These are phyloP conservation scores for Ambastaia sidthimunki DNA, from an alignment of 2,797 vertebrate species.

Conservation along the genomic window DNA sequence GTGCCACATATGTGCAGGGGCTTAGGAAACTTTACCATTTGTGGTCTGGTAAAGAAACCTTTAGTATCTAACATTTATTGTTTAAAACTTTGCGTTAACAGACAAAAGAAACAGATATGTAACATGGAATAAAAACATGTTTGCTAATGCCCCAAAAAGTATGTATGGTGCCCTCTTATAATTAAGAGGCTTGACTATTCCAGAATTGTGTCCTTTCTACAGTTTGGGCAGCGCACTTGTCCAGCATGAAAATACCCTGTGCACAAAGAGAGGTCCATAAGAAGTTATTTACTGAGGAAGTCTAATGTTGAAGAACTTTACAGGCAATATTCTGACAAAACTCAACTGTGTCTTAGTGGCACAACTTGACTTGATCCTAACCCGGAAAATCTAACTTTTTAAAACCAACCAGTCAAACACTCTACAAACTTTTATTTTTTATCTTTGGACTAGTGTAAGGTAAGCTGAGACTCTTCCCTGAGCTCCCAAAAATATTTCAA, in stretches of 20 bases:
- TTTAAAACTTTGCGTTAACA: background rate
- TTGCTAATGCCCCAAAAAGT: background rate
- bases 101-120: background rate
- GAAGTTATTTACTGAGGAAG: too few species aligned
- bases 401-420: background rate
- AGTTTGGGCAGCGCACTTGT: too few species aligned
- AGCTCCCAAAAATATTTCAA: background rate
- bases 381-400: background rate
- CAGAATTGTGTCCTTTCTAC: too few species aligned
- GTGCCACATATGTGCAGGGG: conserved; percentile 27
- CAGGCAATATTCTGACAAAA: too few species aligned
- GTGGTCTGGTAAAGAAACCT: background rate
- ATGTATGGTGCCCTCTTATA: too few species aligned
- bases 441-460: background rate
- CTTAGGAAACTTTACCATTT: background rate
- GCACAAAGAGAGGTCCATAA: too few species aligned
- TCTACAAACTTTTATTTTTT: background rate
- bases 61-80: too few species aligned
- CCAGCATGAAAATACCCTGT: too few species aligned
- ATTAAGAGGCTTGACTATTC: too few species aligned
- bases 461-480: background rate
- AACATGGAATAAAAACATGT: background rate
- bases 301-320: too few species aligned
- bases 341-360: background rate
- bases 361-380: background rate